Evolutionary conservation across 1,140 invertebrate species (phyloP).

Genomic region (Aphaenogaster ashmeadi): DNA sequence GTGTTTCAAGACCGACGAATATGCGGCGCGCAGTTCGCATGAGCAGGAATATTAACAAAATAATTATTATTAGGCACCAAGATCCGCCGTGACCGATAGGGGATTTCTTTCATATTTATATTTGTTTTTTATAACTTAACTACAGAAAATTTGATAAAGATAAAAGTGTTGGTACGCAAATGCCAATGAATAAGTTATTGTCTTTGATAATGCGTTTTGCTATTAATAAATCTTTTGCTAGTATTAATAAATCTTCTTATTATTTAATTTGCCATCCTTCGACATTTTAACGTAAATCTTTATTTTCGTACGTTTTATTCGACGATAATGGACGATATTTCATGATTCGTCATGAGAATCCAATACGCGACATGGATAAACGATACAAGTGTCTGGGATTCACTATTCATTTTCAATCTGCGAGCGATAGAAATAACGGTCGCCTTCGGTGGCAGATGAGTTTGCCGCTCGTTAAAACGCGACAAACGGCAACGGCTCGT

Average conservation of each 20-base stretch:
- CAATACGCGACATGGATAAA: slow-evolving; percentile 14
- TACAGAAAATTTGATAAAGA: neutral
- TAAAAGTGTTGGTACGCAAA: neutral
- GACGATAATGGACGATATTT: neutral
- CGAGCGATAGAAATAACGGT: slow-evolving; percentile 12
- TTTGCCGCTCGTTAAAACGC: slow-evolving; percentile 48
- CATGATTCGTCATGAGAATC: slow-evolving; percentile 6
- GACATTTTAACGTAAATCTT: neutral
- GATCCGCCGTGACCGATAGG: no score
- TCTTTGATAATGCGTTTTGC: neutral
- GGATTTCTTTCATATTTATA: no score
- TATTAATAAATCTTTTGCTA: neutral
- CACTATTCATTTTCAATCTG: slow-evolving; percentile 32
- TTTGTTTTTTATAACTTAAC: neutral
- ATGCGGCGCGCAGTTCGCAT: no score
- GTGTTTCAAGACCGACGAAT: no score
- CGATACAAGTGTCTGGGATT: neutral
- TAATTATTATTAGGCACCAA: no score
- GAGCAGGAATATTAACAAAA: no score
- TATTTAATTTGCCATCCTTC: neutral
- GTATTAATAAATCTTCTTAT: neutral
- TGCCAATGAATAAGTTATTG: neutral
- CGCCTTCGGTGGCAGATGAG: slow-evolving; percentile 23
- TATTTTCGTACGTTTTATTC: neutral
- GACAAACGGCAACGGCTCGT: slow-evolving; percentile 22